Conservation (phyloP, 2,888 invertebrate species). For the Heteromyza rotundicornis region DNA sequence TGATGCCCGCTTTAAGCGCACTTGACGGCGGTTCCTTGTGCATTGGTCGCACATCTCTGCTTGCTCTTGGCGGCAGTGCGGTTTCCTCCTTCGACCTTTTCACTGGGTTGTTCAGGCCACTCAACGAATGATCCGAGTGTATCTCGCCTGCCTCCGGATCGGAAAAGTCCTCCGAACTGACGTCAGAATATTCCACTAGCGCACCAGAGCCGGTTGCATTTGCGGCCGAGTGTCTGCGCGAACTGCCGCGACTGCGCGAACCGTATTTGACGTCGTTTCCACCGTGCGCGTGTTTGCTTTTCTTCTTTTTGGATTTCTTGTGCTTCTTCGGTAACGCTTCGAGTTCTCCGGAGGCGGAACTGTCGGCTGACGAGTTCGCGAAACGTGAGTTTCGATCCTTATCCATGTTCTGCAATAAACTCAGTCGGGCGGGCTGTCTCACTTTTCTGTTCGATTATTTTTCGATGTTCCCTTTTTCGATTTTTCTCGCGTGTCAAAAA, state of each 20-base stretch:
- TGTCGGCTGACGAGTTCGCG: not conserved
- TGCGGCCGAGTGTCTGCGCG: not conserved
- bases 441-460: too few relatives aligned
- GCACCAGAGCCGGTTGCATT: slow-evolving; percentile 6
- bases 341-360: not conserved
- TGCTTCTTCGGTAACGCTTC: slow-evolving; percentile 26
- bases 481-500: slow-evolving; percentile 5
- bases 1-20: slow-evolving; percentile 21
- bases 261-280: slow-evolving; percentile 15
- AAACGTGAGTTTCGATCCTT: slow-evolving; percentile 20
- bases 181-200: slow-evolving; percentile 82
- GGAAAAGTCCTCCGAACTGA: slow-evolving; percentile 88
- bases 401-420: slow-evolving; percentile 13
- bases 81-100: slow-evolving; percentile 10
- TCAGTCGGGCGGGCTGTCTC: too few relatives aligned
- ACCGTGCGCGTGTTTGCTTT: slow-evolving; percentile 22
- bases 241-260: slow-evolving; percentile 5
- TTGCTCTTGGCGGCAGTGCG: slow-evolving; percentile 7
- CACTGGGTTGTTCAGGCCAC: not conserved
- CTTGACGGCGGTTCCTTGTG: slow-evolving; percentile 22
- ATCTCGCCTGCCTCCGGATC: slow-evolving; percentile 91
- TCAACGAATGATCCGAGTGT: slow-evolving; percentile 61
- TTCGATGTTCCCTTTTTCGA: not conserved
- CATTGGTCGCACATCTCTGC: slow-evolving; percentile 10
- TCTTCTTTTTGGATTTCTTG: slow-evolving; percentile 37